Conservation (phyloP, 2,797 vertebrate species). For the Mus minutoides region DNA sequence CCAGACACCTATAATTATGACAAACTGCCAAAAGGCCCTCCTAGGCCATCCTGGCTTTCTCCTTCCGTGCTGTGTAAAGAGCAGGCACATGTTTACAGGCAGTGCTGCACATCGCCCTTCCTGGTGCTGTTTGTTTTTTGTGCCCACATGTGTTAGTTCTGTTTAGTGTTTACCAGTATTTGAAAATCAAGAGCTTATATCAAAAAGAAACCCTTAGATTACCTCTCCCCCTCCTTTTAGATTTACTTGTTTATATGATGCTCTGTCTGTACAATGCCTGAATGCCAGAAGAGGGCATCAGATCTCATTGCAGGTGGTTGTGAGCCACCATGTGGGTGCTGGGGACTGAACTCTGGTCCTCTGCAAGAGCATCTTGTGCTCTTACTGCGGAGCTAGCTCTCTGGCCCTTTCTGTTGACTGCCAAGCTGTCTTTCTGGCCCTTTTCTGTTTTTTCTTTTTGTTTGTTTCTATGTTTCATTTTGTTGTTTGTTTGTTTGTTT, state of each 20-base stretch:
- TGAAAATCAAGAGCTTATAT: neutral
- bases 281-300: neutral
- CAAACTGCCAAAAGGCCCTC: no score
- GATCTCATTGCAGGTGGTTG: neutral
- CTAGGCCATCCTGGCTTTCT: accelerated
- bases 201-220: neutral
- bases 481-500: neutral
- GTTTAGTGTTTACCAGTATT: neutral
- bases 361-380: neutral
- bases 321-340: neutral
- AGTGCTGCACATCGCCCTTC: neutral
- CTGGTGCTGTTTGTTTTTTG: neutral
- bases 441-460: neutral
- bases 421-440: neutral
- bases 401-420: no score
- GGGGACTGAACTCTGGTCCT: neutral
- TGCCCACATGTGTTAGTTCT: neutral
- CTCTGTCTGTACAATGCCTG: neutral
- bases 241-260: neutral
- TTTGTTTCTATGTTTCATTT: neutral
- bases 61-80: neutral
- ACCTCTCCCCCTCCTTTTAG: neutral
- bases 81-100: neutral
- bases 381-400: neutral
- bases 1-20: neutral